These are phyloP conservation scores for Drosophila lini DNA, from an alignment of 1,140 invertebrate species.

Conservation along the genomic window DNA sequence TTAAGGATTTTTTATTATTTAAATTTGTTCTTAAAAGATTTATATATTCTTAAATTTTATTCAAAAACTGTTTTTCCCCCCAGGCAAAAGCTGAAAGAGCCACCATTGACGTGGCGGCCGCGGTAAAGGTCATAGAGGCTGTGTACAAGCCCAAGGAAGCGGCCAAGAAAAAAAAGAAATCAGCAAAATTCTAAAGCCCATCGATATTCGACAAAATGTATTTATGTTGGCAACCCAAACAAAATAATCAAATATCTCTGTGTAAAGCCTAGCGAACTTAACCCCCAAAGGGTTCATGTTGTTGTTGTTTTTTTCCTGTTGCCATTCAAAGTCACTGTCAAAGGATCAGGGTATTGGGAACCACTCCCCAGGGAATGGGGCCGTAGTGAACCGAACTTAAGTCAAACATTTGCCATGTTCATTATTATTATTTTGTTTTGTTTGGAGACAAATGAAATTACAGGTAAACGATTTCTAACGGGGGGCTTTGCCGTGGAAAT, in stretches of 20 bases:
- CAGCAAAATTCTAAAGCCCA: conserved; percentile 22
- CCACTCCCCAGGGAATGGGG: not conserved
- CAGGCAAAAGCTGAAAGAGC: not conserved
- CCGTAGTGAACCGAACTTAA: conserved; percentile 35
- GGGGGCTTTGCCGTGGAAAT: conserved; percentile 10
- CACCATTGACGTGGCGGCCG: not conserved
- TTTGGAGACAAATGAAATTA: conserved; percentile 68
- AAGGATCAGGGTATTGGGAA: conserved; percentile 25
- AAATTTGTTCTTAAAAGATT: too few relatives aligned
- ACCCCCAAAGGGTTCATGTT: conserved; percentile 30
- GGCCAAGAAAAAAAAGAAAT: conserved; percentile 14
- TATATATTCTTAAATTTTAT: not conserved
- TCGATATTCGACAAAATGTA: conserved; percentile 31
- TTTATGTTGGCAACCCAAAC: conserved; percentile 69
- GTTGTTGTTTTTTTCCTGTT: conserved; percentile 4
- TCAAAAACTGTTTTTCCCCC: not conserved
- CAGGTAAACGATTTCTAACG: conserved; percentile 21
- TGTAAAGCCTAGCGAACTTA: conserved; percentile 33
- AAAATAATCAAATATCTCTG: conserved; percentile 35
- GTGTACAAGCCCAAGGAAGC: not conserved
- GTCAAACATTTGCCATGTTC: conserved; percentile 70
- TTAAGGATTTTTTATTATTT: too few relatives aligned
- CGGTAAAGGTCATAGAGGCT: not conserved
- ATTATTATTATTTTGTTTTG: conserved; percentile 26
- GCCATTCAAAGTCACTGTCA: conserved; percentile 55